Evolutionary conservation across 2,113 vertebrate genomes (phyloP), one percentile per base, ranked within the genome.

Genomic region (Oncorhynchus masou): DNA sequence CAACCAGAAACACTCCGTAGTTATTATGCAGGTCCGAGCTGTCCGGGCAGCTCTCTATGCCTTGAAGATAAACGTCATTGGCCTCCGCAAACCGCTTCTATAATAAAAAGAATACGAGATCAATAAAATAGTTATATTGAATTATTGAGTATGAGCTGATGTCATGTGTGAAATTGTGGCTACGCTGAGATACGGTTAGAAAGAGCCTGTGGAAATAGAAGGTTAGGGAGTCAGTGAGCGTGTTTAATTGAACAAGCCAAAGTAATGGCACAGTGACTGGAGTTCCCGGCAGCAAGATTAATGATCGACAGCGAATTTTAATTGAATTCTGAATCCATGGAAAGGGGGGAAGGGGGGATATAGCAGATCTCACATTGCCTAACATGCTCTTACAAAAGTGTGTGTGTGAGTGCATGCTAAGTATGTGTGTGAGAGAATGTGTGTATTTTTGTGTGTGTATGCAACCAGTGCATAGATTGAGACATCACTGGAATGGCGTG

Each of bases 1-100:
- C 59, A 2, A 62, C 59, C 59, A 62, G 59, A 22, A 62, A 62
- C n/a, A 62, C 59, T 24, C 59, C 59, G 7, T 62, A 99, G 90
- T 99, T 99, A 80, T 99, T 99, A 81, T 98, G 96, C 59, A 99
- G 94, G 88, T 99, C 97, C 0, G 97, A 97, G 88, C 93, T 99
- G 79, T 98, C 97, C 0, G 97, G 96, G 65, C 96, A 99, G 62
- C 94, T 96, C 86, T 95, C 93, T 78, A 99, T 95, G 27, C 97
- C 98, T 75, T 94, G 92, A 68, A 93, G 88, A 75, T 99, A 99
- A 29, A 97, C 86, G 19, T 95, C 94, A 74, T 95, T 94, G 0
- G 97, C 97, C 88, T 98, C 96, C 72, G 92, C 81, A 70, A 95
- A 92, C 49, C 91, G 94, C 78, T 94, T 95, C 98, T 99, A 90